These are phyloP conservation scores for Pseudopodoces humilis DNA, from an alignment of 2,113 vertebrate genomes.

Conservation along the genomic window DNA sequence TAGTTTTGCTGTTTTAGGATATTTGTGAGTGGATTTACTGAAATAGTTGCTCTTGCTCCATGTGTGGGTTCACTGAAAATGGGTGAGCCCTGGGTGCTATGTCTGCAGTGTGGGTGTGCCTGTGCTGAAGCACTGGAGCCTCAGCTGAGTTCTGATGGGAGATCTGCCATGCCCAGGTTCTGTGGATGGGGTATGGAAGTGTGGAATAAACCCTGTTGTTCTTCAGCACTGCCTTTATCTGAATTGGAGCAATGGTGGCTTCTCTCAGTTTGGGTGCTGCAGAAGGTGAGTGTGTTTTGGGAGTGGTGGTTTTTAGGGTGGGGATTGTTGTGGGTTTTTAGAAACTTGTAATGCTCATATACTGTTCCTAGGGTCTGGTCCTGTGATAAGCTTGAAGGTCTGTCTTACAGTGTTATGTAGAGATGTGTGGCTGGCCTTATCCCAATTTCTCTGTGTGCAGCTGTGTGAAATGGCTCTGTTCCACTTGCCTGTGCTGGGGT, in stretches of 20 bases:
- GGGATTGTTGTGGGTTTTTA: background rate
- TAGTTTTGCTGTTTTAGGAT: background rate
- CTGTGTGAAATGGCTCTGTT: background rate
- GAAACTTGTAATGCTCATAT: background rate
- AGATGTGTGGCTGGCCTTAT: background rate
- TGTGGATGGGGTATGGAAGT: background rate
- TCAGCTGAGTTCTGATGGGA: background rate
- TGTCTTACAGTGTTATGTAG: background rate
- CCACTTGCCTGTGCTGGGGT: background rate
- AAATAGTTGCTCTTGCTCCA: background rate
- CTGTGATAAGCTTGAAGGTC: background rate
- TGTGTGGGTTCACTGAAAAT: background rate
- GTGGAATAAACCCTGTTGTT: background rate
- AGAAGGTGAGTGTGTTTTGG: background rate
- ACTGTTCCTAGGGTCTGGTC: background rate
- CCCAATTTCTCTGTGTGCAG: background rate
- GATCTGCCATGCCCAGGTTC: accelerated
- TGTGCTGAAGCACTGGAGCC: accelerated
- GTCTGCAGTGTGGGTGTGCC: accelerated
- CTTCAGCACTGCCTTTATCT: accelerated
- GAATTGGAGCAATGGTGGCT: background rate
- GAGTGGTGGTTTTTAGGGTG: background rate
- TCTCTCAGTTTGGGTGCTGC: background rate
- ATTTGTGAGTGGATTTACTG: background rate
- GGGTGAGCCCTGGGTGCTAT: background rate